phyloP scores from a whole-genome alignment of 2,797 vertebrate species.

The Orientallactaga sibirica region DNA sequence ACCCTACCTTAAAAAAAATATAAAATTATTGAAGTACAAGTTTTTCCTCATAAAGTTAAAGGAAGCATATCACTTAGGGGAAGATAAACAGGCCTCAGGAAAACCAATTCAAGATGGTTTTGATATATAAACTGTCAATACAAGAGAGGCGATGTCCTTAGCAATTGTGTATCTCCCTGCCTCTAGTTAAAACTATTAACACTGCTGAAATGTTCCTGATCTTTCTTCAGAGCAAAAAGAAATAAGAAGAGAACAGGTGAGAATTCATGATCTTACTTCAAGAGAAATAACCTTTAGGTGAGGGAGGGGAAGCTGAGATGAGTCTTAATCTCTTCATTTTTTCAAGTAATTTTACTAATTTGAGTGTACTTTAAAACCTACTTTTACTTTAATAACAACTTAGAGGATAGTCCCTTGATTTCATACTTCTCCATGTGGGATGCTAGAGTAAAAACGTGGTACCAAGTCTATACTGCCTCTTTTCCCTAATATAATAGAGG shows the following conservation, averaged over 20 bases:
- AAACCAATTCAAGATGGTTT: constrained; percentile 58
- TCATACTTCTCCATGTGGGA: neutral
- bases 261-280: constrained; percentile 42
- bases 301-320: neutral
- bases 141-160: constrained; percentile 33
- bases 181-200: constrained; percentile 20
- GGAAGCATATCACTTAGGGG: neutral
- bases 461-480: neutral
- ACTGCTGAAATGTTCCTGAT: constrained; percentile 7
- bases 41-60: constrained; percentile 58
- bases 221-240: constrained; percentile 31
- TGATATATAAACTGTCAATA: constrained; percentile 61
- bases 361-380: constrained; percentile 25
- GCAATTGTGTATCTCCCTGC: constrained; percentile 5
- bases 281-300: constrained; percentile 1
- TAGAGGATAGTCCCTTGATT: neutral
- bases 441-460: neutral
- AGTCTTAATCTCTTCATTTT: neutral
- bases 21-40: constrained; percentile 58
- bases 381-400: constrained; percentile 48
- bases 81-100: constrained; percentile 45
- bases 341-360: constrained; percentile 44
- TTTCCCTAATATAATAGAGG: constrained; percentile 38
- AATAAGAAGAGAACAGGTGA: constrained; percentile 44
- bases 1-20: neutral